A percentile compares a stretch with the other conserved stretches of the same genome.
Conservation (phyloP, 1,140 invertebrate genomes). For the Samia ricini region DNA sequence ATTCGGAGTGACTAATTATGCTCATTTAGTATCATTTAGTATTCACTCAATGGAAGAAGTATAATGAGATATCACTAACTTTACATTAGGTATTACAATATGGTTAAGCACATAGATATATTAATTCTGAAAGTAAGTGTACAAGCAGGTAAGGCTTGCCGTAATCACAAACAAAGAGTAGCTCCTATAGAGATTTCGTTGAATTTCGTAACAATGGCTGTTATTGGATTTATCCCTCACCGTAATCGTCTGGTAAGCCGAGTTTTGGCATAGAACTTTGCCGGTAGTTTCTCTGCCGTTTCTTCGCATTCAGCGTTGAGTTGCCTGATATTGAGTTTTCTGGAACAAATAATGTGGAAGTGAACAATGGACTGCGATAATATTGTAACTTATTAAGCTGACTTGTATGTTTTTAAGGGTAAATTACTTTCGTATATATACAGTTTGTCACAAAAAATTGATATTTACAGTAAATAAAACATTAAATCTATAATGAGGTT, state of each 20-base stretch:
- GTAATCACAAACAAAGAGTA: background rate
- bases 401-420: no score
- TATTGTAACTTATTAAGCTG: no score
- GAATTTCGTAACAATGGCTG: constrained; percentile 4
- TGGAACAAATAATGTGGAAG: constrained; percentile 32
- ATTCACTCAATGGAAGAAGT: no score
- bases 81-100: no score
- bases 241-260: constrained; percentile 61
- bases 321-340: constrained; percentile 78
- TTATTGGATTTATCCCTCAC: constrained; percentile 30
- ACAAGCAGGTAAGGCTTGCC: background rate
- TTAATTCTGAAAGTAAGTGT: background rate
- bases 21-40: no score
- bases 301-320: constrained; percentile 79
- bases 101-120: background rate
- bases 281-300: constrained; percentile 71
- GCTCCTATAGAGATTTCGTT: background rate
- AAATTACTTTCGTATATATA: no score
- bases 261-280: constrained; percentile 79
- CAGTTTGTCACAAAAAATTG: no score
- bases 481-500: no score
- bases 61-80: no score
- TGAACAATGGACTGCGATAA: background rate
- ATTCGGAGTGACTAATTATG: no score
- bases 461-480: no score